Evolutionary conservation across 1,140 invertebrate species (phyloP), one percentile per base, ranked within the genome.

Genomic region (Lepidurus couesii): DNA sequence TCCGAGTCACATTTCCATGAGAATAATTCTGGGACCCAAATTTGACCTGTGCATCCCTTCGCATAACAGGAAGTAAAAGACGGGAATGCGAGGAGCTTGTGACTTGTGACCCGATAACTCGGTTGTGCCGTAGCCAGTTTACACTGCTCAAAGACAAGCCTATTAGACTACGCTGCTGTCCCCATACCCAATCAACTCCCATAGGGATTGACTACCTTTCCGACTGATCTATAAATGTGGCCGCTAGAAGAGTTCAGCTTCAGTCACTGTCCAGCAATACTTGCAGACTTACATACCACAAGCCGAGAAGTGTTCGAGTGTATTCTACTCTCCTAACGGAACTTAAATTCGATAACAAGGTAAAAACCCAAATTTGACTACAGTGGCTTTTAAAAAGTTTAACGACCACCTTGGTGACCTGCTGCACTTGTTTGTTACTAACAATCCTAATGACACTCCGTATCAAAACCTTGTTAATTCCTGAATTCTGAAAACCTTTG

Each of bases 371-470:
- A 13, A 7, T 65, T 13, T 11, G 53, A 65, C 4, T 65, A 7
- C 53, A n/a, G 53, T 65, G 53, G 53, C 21, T n/a, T n/a, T 13
- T 13, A 65, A 65, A n/a, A 9, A 21, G 21, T n/a, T 65, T 65
- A 65, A 65, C 21, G 53, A 65, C 53, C 53, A 65, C 53, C 53
- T 65, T 65, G 53, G 53, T 65, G 53, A 65, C 53, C 53, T 24
- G 24, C 53, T 24, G 24, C 24, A 16, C 8, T 65, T 65, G 10
- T 65, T 16, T 65, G 21, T 13, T 16, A 65, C 53, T 65, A 65
- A 65, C 53, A 65, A 21, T 65, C 53, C 53, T 21, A 65, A 65
- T 65, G 8, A 10, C 1, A 9, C 21, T 65, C 53, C 2, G 3
- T 21, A n/a, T 65, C 21, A 13, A 65, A 65, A 65, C 7, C 21